These are phyloP conservation scores for Harpagifer antarcticus DNA, from an alignment of 2,797 vertebrate species.

Conservation along the genomic window DNA sequence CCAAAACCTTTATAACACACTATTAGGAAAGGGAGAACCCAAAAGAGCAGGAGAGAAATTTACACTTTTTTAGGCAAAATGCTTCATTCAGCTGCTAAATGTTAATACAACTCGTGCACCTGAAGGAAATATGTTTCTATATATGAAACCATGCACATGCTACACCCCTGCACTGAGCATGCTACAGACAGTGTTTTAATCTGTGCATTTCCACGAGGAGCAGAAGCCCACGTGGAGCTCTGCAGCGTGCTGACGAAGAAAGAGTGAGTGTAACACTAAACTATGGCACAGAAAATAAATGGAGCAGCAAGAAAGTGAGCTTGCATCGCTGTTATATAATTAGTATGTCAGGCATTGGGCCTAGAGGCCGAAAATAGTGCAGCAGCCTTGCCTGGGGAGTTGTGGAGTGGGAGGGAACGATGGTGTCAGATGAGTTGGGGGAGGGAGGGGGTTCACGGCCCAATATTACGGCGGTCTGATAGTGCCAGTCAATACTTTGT, in stretches of 20 bases:
- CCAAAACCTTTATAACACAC: too few relatives aligned
- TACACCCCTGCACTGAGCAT: neutral
- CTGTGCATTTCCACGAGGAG: slow-evolving; percentile 20
- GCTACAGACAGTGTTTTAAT: slow-evolving; percentile 13
- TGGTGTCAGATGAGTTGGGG: slow-evolving; percentile 50
- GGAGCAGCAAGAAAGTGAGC: slow-evolving; percentile 74
- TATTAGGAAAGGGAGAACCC: too few relatives aligned
- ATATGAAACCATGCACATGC: slow-evolving; percentile 4
- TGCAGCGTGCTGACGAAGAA: slow-evolving; percentile 51
- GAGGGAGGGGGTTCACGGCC: slow-evolving; percentile 34
- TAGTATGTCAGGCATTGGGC: slow-evolving; percentile 72
- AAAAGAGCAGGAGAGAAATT: neutral
- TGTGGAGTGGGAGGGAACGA: slow-evolving; percentile 18
- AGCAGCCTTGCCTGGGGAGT: slow-evolving; percentile 53
- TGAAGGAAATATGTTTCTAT: neutral
- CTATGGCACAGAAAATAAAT: slow-evolving; percentile 79
- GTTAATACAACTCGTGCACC: neutral
- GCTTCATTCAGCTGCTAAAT: neutral
- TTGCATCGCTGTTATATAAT: slow-evolving; percentile 75
- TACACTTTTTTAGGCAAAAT: neutral
- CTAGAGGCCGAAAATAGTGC: slow-evolving; percentile 74
- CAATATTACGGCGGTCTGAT: slow-evolving; percentile 55
- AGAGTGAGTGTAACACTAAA: slow-evolving; percentile 61
- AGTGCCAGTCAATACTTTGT: slow-evolving; percentile 67
- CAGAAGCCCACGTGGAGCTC: slow-evolving; percentile 15